Percentiles rank a stretch among this genome's conserved stretches.
Conservation (phyloP, 2,113 vertebrate genomes). For the Pantherophis guttatus region DNA sequence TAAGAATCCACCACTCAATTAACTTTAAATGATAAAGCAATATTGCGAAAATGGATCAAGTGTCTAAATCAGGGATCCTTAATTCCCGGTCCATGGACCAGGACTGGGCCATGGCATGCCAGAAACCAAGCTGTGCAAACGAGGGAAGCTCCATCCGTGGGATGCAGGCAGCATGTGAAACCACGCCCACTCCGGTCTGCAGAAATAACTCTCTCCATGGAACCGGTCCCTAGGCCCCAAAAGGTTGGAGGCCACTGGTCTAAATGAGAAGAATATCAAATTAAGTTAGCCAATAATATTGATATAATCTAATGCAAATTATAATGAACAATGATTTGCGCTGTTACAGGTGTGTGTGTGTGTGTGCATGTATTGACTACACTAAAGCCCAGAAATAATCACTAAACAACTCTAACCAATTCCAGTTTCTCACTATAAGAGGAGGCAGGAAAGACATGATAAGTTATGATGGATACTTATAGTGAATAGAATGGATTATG, state of each 20-base stretch:
- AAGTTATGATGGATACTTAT: neutral
- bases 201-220: too few relatives aligned
- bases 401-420: too few relatives aligned
- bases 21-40: neutral
- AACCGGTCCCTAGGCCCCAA: too few relatives aligned
- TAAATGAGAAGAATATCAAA: neutral
- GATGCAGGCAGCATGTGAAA: too few relatives aligned
- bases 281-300: neutral
- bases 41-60: neutral
- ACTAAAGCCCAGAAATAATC: neutral
- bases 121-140: too few relatives aligned
- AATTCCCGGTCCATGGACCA: too few relatives aligned
- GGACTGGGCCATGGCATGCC: too few relatives aligned
- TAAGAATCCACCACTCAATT: neutral
- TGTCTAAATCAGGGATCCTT: neutral
- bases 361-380: too few relatives aligned
- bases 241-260: too few relatives aligned
- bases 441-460: neutral
- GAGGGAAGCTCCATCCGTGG: too few relatives aligned
- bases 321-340: neutral
- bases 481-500: neutral
- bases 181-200: rapidly evolving
- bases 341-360: neutral
- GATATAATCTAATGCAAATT: neutral
- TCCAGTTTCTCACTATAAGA: neutral